Base-by-base conservation (phyloP, 2,113 vertebrate species). In the Colistium nudipinnis region DNA sequence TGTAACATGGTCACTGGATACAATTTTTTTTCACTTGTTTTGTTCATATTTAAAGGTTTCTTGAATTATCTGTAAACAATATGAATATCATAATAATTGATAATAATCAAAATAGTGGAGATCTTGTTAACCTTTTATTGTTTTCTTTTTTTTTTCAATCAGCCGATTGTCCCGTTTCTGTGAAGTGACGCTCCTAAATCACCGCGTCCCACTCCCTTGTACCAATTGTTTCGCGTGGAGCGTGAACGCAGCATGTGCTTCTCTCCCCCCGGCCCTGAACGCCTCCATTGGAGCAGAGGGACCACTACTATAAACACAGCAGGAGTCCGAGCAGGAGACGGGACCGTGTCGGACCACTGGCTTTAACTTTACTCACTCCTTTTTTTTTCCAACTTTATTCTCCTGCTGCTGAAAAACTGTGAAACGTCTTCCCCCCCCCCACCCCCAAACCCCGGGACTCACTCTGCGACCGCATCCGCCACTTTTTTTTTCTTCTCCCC, bases 221-320 rank as follows among this genome's bases (percentile, higher is more conserved):
- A 4, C 66, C 70, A 0, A 68, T 4, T 24, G 10, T 59, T n/a
- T 7, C 2, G 1, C 3, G 24, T 6, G 6, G 74, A 11, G 2
- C 0, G 0, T 86, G 86, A 90, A 90, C 0, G 75, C 82, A 71
- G 0, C 87, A 27, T 45, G 0, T 6, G 70, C 75, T 71, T 62
- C 60, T 65, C 59, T 67, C 55, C 64, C 44, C 56, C 51, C 65
- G 35, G 80, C 62, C 80, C 74, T 47, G 44, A 74, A 72, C 81
- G 74, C 67, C 83, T 88, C 85, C 85, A 81, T 78, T 86, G 81
- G 81, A 78, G 65, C 30, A 22, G 30, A 78, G 63, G 73, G 74
- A 78, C 74, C 78, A 60, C 79, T 83, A 76, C 70, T 84, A 85
- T 74, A 83, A 89, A 86, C 82, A 88, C 59, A 78, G 28, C 19